Base-by-base conservation (phyloP, 1,140 invertebrate species). In the Galleria mellonella region DNA sequence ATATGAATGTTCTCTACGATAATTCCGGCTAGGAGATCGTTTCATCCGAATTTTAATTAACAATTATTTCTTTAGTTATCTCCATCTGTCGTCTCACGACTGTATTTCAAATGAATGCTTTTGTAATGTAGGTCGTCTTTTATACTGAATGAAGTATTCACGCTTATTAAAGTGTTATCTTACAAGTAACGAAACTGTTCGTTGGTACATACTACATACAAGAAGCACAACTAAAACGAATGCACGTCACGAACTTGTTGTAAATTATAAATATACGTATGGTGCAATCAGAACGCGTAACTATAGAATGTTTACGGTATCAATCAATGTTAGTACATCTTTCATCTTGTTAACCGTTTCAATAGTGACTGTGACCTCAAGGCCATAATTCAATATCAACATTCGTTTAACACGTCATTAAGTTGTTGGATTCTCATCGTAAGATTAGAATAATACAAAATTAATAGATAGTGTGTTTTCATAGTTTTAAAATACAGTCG, bases 401-500 rank as follows among this genome's bases (percentile, higher is more conserved):
- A 31, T 43, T 35, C 39, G 37, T 31, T 41, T 40, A 35, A 17
- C 32, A 27, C 10, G 28, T 10, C 30, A 38, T 46, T 43, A 41
- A 23, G 17, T 23, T 23, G 17, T 23, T 6, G 17, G 17, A 35
- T 35, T 10, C 12, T 1, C 40, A 23, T 43, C 31, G 31, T 30
- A 33, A 23, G 15, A 37, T 39, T 14, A 6, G 15, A 36, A 42
- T 30, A 38, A 28, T 9, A 37, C 14, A 13, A 29, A 45, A 39
- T n/a, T 55, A 60, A 55, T 54, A 47, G 46, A 58, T 44, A 32
- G 39, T 73, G 39, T 73, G 56, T 72, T 71, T 67, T 65, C 58
- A 58, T 70, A 68, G 49, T 76, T 72, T 76, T 70, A 74, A 73
- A 69, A 75, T 77, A 58, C 64, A 52, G 49, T 31, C 30, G 37